Conservation (phyloP, 2,113 vertebrate genomes). For the Bubo scandiacus region DNA sequence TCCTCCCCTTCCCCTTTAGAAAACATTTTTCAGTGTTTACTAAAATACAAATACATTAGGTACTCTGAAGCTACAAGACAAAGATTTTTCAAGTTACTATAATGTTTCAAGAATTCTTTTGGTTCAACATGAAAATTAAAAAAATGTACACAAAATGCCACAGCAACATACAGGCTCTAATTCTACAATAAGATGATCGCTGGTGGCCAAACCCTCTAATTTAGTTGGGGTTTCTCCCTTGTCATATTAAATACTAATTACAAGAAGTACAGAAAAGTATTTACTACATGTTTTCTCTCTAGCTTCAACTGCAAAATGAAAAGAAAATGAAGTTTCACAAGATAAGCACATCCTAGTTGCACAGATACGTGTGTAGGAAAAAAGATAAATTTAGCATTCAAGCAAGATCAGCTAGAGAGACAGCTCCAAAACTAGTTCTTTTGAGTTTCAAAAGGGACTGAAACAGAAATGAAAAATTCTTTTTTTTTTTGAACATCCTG, state of each 20-base stretch:
- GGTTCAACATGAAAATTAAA: background rate
- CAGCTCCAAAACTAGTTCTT: background rate
- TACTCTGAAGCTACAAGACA: background rate
- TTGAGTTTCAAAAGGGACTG: background rate
- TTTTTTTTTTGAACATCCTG: background rate
- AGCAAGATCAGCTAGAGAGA: background rate
- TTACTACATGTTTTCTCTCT: background rate
- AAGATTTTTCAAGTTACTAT: background rate
- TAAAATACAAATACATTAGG: background rate
- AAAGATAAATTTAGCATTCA: background rate
- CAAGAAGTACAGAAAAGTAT: background rate
- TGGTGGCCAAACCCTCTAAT: background rate
- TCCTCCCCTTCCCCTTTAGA: background rate
- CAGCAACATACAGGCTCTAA: background rate
- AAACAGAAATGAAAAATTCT: background rate
- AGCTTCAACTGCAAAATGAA: background rate
- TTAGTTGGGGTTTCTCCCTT: background rate
- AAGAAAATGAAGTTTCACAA: background rate
- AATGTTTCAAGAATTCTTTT: background rate
- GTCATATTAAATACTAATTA: background rate
- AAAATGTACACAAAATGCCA: background rate
- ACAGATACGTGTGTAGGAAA: background rate
- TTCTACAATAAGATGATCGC: constrained; percentile 25
- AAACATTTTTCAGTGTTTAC: background rate
- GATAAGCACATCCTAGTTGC: background rate